Conservation (phyloP, 2,113 vertebrate genomes). For the Atlantisia rogersi region DNA sequence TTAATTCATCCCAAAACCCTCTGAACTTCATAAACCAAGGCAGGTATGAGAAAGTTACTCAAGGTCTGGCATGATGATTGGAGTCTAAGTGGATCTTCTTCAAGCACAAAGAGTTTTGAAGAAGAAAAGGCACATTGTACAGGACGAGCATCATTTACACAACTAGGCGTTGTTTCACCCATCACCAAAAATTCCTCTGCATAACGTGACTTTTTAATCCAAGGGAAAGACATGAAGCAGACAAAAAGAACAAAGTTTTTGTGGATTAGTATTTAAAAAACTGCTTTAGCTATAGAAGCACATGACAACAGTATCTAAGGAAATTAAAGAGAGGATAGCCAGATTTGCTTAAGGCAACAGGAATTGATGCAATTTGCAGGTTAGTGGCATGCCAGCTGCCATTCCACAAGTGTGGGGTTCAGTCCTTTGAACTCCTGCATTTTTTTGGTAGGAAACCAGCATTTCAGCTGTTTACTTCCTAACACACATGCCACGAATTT, state of each 20-base stretch:
- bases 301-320: slow-evolving; percentile 10
- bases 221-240: neutral
- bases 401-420: neutral
- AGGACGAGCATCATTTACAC: neutral
- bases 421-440: neutral
- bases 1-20: neutral
- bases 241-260: slow-evolving; percentile 29
- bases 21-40: neutral
- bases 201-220: slow-evolving; percentile 10
- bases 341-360: neutral
- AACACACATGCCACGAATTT: neutral
- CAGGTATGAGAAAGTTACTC: neutral
- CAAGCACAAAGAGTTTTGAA: neutral
- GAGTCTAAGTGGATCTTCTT: neutral
- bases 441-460: neutral
- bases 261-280: neutral
- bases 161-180: neutral
- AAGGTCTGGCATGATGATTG: neutral
- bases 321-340: slow-evolving; percentile 5
- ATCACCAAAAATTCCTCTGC: neutral
- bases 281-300: slow-evolving; percentile 3
- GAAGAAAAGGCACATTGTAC: slow-evolving; percentile 52
- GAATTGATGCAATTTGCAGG: neutral
- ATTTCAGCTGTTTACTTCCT: neutral
- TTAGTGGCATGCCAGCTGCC: neutral